Base-by-base conservation (phyloP, 2,888 invertebrate genomes). In the Cerceris ruficornis region DNA sequence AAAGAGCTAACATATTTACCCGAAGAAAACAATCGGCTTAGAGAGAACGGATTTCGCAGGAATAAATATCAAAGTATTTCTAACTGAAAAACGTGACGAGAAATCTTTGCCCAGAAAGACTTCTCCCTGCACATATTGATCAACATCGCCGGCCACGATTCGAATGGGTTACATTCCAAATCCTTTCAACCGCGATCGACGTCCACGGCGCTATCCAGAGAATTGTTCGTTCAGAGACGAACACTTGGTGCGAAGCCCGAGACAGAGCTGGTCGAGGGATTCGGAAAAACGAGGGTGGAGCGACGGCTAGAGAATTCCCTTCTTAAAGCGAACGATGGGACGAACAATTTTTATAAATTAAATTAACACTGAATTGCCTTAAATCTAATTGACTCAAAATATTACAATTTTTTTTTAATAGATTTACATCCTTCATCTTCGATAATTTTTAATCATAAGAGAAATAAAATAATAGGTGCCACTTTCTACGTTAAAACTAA, bases 71-170 rank as follows among this genome's bases (percentile, higher is more conserved):
- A 75, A 77, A 77, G 83, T 80, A 77, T 83, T 83, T 72, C 68
- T 64, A 67, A 59, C 39, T 85, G 83, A 83, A 80, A 85, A 80
- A 83, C 84, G 84, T 84, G 84, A 84, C 69, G 69, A 69, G 80
- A 84, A 84, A 80, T 59, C 77, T 66, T 67, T 75, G 69, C 57
- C 62, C 75, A 75, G 69, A 57, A 77, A 80, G 86, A 83, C 75
- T 80, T 85, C 80, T 75, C 69, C 67, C 69, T 67, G 69, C 77
- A 83, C 83, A 80, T 84, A 84, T 84, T 85, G 84, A 84, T 83
- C 77, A 84, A 65, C 71, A 61, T 58, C 54, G 59, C 57, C 42
- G 69, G 46, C 60, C 42, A 66, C 64, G 71, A 80, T 75, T 65
- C 57, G 73, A 75, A 75, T 69, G 64, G 75, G 74, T 74, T 77